Evolutionary conservation across 2,888 invertebrate genomes (phyloP).

Genomic region (Monopis laevigella): DNA sequence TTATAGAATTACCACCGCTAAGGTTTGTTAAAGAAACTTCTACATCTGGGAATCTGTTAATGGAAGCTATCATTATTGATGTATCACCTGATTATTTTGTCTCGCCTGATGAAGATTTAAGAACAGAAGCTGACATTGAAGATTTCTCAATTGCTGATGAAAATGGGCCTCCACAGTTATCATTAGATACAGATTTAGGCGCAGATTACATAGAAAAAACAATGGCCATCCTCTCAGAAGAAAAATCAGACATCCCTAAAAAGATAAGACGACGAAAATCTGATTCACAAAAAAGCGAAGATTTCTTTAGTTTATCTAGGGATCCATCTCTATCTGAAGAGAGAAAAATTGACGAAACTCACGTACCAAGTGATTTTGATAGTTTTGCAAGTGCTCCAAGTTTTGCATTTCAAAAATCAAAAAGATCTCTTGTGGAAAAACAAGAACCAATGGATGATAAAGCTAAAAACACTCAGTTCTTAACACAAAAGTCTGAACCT

Average conservation of each 20-base stretch:
- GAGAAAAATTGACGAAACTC: constrained; percentile 64
- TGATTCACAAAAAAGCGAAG: constrained; percentile 69
- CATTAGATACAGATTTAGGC: constrained; percentile 60
- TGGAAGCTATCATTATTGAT: constrained; percentile 93
- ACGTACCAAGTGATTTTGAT: constrained; percentile 71
- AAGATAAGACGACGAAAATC: constrained; percentile 73
- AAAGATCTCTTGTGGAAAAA: constrained; percentile 34
- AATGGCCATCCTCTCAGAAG: constrained; percentile 55
- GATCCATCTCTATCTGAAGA: constrained; percentile 70
- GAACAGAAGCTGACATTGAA: constrained; percentile 88
- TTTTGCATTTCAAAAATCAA: constrained; percentile 53
- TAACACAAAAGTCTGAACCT: constrained; percentile 27
- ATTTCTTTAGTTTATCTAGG: constrained; percentile 71
- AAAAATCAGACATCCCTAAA: constrained; percentile 61
- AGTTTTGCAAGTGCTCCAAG: constrained; percentile 74
- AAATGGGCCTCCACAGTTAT: constrained; percentile 49
- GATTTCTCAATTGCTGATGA: constrained; percentile 86
- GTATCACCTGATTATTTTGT: constrained; percentile 86
- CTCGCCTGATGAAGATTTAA: constrained; percentile 80
- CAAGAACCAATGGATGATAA: constrained; percentile 40
- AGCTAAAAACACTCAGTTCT: constrained; percentile 32
- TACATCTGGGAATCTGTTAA: constrained; percentile 84
- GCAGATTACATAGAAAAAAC: constrained; percentile 64
- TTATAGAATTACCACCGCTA: constrained; percentile 86
- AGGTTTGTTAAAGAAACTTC: constrained; percentile 91